A percentile compares a stretch with the other conserved stretches of the same genome.
Evolutionary conservation across 2,888 invertebrate genomes (phyloP).

Genomic region (Psococerastis gibbosa): DNA sequence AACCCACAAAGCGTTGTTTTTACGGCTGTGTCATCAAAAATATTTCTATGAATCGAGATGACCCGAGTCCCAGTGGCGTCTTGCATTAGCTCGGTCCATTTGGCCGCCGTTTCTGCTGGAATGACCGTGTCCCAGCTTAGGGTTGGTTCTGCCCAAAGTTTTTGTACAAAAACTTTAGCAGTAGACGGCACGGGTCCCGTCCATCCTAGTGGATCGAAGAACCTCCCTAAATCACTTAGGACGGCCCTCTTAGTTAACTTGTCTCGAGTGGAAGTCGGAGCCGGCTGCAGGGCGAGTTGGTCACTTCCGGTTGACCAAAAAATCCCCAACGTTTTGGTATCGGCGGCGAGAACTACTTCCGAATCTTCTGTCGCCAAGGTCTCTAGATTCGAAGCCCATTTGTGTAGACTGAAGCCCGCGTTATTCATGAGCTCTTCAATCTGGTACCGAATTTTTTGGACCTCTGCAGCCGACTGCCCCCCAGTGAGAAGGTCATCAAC

Average conservation of each 20-base stretch:
- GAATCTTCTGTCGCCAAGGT: background rate
- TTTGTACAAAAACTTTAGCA: constrained; percentile 17
- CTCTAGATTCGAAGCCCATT: background rate
- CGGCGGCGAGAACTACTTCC: background rate
- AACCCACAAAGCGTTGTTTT: constrained; percentile 19
- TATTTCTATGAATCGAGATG: constrained; percentile 11
- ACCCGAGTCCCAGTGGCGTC: constrained; percentile 9
- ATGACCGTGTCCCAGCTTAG: constrained; percentile 18
- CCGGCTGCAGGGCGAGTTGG: background rate
- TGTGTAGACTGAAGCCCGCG: background rate
- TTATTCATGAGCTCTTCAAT: background rate
- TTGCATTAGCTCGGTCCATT: constrained; percentile 12
- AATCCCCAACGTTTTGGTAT: background rate
- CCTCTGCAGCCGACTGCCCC: background rate
- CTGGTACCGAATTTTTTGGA: background rate
- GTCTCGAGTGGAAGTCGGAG: background rate
- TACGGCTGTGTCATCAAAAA: too few relatives aligned
- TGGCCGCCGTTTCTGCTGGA: constrained; percentile 10
- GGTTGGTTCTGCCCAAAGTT: constrained; percentile 16
- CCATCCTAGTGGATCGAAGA: constrained; percentile 19
- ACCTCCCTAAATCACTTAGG: constrained; percentile 16
- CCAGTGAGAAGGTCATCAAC: too few relatives aligned
- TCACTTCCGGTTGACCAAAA: background rate
- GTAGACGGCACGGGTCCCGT: constrained; percentile 15
- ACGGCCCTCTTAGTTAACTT: constrained; percentile 16